phyloP scores from a whole-genome alignment of 1,140 invertebrate genomes.

The Zaprionus capensis region DNA sequence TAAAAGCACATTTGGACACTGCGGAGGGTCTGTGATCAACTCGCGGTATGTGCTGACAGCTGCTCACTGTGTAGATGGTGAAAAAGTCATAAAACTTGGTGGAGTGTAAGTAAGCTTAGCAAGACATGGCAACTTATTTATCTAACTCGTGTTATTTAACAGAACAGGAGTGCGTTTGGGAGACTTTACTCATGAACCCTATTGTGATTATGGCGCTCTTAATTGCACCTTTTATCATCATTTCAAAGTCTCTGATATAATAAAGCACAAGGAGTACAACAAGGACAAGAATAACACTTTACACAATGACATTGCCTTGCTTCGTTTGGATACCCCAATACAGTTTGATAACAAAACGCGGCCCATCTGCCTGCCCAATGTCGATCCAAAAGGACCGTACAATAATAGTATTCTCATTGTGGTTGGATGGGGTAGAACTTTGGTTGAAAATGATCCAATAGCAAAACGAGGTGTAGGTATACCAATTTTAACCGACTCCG shows the following conservation, averaged over 20 bases:
- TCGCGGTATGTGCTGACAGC: background rate
- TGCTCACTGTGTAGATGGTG: background rate
- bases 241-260: background rate
- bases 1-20: background rate
- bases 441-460: too few relatives aligned
- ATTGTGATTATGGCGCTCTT: background rate
- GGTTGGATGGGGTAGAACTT: background rate
- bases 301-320: background rate
- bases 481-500: background rate
- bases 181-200: background rate
- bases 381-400: accelerated
- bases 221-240: background rate
- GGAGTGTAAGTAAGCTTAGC: background rate
- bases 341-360: background rate
- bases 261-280: background rate
- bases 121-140: background rate
- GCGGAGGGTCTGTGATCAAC: background rate
- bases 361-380: background rate
- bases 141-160: background rate
- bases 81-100: background rate
- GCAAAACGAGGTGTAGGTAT: background rate
- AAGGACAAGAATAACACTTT: background rate
- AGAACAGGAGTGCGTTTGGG: background rate
- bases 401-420: background rate
- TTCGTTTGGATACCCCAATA: background rate